Percentiles rank a stretch among this genome's conserved stretches.
These are phyloP conservation scores for Lutraria rhynchaena DNA, from an alignment of 1,140 invertebrate species.

Conservation along the genomic window DNA sequence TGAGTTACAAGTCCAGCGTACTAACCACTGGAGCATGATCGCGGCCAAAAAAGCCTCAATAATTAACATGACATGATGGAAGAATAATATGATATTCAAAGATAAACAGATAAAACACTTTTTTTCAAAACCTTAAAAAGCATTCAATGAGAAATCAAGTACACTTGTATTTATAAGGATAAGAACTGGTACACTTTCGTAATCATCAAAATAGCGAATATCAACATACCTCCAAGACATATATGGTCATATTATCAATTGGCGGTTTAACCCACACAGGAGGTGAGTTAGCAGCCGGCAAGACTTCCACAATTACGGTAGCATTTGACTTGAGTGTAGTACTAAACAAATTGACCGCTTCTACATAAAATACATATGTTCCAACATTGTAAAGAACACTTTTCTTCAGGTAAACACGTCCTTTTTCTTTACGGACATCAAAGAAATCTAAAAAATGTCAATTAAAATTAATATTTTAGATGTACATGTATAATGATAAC, in stretches of 20 bases:
- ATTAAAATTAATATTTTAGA: background rate
- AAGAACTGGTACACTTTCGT: background rate
- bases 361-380: slow-evolving; percentile 69
- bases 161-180: background rate
- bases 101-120: no score
- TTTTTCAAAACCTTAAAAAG: background rate
- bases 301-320: slow-evolving; percentile 65
- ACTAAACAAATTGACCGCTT: slow-evolving; percentile 65
- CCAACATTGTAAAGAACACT: slow-evolving; percentile 74
- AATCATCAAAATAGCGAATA: background rate
- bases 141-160: background rate
- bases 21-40: no score
- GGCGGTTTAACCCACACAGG: slow-evolving; percentile 87
- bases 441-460: slow-evolving; percentile 68
- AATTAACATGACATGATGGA: no score
- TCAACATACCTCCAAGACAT: slow-evolving; percentile 77
- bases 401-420: slow-evolving; percentile 64
- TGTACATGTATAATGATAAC: no score
- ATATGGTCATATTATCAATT: slow-evolving; percentile 81
- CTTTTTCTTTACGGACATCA: slow-evolving; percentile 58
- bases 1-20: no score
- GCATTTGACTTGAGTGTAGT: slow-evolving; percentile 62
- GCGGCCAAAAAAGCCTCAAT: no score
- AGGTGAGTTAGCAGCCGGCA: slow-evolving; percentile 92
- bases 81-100: no score